Base-by-base conservation (phyloP, 2,113 vertebrate species). In the Sciurus niger region DNA sequence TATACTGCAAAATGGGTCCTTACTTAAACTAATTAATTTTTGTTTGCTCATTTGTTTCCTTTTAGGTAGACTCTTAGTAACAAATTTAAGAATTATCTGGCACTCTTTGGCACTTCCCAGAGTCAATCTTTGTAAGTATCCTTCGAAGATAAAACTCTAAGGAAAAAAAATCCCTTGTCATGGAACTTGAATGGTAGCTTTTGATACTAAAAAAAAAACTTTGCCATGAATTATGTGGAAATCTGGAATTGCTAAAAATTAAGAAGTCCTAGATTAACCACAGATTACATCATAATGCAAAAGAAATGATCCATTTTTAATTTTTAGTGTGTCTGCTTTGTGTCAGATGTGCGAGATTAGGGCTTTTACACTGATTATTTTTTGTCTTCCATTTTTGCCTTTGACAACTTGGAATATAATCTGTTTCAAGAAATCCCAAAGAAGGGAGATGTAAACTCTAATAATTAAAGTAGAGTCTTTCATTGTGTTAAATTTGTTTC, bases 11-110 rank as follows among this genome's bases (percentile, higher is more conserved):
- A 86, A 72, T 89, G 30, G 18, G 46, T 76, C 65, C 77, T 88
- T 86, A 78, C 32, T 28, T 83, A 72, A 96, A 9, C 72, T 98
- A 93, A 97, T 40, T 34, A 89, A 18, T 82, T 90, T 90, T 95
- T 63, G 24, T 63, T 63, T 63, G 60, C 60, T 63, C 8, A 0
- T 76, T 58, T 90, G 65, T 94, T 90, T 97, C 28, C 96, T 98
- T 98, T 77, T 97, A 99, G 99, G 99, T 51, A 99, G 99, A 96
- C 98, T 99, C 43, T 98, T 99, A 88, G 99, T 99, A 89, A 99
- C 99, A 93, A 99, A 99, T 97, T 97, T 99, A 98, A 98, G 99
- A 97, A 99, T 99, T 96, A 99, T 99, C 88, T 99, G 99, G 99
- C 99, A 99, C 90, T 99, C 99, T 2, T 93, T 99, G 97, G 99